Evolutionary conservation across 1,140 invertebrate genomes (phyloP).

Genomic region (Anthonomus grandis): DNA sequence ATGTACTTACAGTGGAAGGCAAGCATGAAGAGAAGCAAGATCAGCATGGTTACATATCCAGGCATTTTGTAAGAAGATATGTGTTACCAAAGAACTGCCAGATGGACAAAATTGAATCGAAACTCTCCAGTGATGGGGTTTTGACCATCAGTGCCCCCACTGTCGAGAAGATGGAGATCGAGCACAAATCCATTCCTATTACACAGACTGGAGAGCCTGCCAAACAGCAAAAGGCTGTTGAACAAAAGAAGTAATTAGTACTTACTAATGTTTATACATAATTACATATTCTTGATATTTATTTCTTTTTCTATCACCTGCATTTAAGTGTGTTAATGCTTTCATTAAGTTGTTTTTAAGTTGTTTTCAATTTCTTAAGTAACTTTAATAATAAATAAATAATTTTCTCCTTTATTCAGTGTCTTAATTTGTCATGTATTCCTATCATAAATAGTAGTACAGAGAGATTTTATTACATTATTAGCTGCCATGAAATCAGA

Average conservation of each 20-base stretch:
- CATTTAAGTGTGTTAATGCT: no score
- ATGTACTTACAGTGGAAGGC: slow-evolving; percentile 63
- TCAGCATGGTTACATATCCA: slow-evolving; percentile 61
- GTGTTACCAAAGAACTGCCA: slow-evolving; percentile 58
- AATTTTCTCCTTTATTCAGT: no score
- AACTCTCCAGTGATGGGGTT: slow-evolving; percentile 61
- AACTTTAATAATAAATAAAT: no score
- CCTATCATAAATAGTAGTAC: no score
- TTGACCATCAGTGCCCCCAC: slow-evolving; percentile 59
- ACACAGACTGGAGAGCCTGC: slow-evolving; percentile 53
- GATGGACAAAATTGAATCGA: slow-evolving; percentile 55
- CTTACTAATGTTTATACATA: no score
- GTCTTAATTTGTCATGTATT: no score
- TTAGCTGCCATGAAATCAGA: no score
- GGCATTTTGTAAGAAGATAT: slow-evolving; percentile 66
- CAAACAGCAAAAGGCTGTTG: slow-evolving; percentile 19
- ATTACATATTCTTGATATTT: no score
- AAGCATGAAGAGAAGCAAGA: slow-evolving; percentile 70
- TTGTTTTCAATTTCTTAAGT: no score
- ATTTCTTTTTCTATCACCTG: no score
- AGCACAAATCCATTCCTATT: slow-evolving; percentile 52
- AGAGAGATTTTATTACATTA: no score
- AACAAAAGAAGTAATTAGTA: slow-evolving; percentile 28
- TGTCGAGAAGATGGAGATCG: slow-evolving; percentile 37
- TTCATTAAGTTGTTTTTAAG: no score